Evolutionary conservation across 2,113 vertebrate species (phyloP).

Genomic region (Epinephelus fuscoguttatus): DNA sequence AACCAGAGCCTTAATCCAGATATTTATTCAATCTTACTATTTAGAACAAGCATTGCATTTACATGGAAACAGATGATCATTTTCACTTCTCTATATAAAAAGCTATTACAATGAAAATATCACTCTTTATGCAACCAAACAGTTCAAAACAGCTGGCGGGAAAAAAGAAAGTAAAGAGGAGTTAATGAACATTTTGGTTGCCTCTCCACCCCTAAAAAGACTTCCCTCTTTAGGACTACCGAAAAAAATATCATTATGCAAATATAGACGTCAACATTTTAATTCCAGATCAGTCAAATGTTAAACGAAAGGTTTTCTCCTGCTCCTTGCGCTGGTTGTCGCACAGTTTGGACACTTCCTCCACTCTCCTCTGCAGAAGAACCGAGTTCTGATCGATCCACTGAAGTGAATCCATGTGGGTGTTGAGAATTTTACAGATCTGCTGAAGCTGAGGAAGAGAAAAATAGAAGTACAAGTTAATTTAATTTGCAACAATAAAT

Average conservation of each 20-base stretch:
- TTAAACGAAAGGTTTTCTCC: slow-evolving; percentile 92
- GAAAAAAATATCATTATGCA: neutral
- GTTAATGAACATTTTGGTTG: neutral
- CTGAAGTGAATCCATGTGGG: slow-evolving; percentile 98
- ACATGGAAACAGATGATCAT: slow-evolving; percentile 18
- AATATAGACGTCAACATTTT: neutral
- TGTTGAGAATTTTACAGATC: slow-evolving; percentile 98
- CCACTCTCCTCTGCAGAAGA: slow-evolving; percentile 94
- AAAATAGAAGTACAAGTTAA: neutral
- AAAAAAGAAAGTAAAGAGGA: slow-evolving; percentile 1
- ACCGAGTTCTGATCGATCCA: slow-evolving; percentile 98
- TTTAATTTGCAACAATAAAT: neutral
- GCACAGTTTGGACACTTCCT: slow-evolving; percentile 93
- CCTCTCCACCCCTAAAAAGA: neutral
- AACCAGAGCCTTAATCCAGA: slow-evolving; percentile 18
- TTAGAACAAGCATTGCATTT: slow-evolving; percentile 44
- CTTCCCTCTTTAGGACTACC: neutral
- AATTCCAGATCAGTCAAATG: slow-evolving; percentile 83
- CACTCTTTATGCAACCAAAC: slow-evolving; percentile 8
- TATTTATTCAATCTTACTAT: slow-evolving; percentile 64
- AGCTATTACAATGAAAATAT: slow-evolving; percentile 49
- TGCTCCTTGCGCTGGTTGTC: slow-evolving; percentile 96
- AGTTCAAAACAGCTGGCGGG: neutral
- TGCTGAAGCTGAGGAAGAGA: slow-evolving; percentile 90
- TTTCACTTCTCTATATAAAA: slow-evolving; percentile 44